These are phyloP conservation scores for Hirundo rustica DNA, from an alignment of 2,797 vertebrate genomes.

Conservation along the genomic window DNA sequence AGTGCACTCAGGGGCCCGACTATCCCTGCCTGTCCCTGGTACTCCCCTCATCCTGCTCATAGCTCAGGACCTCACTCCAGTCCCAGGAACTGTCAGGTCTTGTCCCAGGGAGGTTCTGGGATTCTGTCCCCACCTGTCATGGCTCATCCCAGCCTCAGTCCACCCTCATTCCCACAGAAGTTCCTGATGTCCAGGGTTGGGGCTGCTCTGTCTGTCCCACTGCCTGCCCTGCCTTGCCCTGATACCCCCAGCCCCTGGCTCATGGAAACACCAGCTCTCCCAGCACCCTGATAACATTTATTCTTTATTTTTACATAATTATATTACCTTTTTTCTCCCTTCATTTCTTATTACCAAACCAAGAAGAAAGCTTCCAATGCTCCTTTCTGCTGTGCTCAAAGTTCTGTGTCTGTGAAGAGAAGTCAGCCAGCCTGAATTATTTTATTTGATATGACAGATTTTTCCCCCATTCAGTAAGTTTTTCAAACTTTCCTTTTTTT, in stretches of 20 bases:
- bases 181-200: not conserved
- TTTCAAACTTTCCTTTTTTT: not conserved
- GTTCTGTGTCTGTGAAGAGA: not conserved
- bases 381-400: not conserved
- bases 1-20: rapidly evolving
- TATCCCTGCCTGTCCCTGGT: not conserved
- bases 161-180: not conserved
- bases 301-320: not conserved
- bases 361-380: not conserved
- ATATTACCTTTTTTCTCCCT: rapidly evolving
- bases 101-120: not conserved
- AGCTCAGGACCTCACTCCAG: not conserved
- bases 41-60: not conserved
- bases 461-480: not conserved
- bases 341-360: not conserved
- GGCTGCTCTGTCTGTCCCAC: rapidly evolving
- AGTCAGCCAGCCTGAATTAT: not conserved
- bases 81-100: rapidly evolving
- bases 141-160: not conserved
- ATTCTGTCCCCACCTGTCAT: too few species aligned
- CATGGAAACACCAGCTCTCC: not conserved
- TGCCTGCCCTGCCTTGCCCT: not conserved
- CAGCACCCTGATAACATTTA: rapidly evolving
- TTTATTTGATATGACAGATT: not conserved
- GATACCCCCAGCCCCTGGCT: rapidly evolving